A percentile compares a stretch with the other conserved stretches of the same genome.
phyloP scores from a whole-genome alignment of 2,113 vertebrate genomes.

The Mobula birostris region DNA sequence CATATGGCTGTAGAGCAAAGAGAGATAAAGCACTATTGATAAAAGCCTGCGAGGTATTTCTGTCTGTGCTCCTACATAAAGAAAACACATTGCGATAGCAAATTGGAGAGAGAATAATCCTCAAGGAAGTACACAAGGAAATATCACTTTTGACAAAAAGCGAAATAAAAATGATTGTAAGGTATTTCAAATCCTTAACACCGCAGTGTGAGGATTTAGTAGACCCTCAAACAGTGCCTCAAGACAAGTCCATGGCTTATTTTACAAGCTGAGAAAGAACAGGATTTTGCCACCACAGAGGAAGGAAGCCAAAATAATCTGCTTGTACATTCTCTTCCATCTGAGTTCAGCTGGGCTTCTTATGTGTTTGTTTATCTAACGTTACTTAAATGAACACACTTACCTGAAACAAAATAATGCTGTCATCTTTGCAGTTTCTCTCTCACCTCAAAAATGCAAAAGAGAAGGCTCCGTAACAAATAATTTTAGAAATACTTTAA shows the following conservation, averaged over 20 bases:
- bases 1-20: background rate
- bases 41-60: background rate
- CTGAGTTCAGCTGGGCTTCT: background rate
- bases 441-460: background rate
- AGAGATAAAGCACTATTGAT: background rate
- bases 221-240: background rate
- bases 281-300: background rate
- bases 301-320: background rate
- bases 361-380: background rate
- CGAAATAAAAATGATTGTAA: background rate
- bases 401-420: background rate
- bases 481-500: background rate
- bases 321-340: background rate
- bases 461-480: background rate
- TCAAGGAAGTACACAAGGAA: background rate
- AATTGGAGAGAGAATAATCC: background rate
- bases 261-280: conserved; percentile 26
- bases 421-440: background rate
- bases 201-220: background rate
- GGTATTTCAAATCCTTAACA: background rate
- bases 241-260: background rate
- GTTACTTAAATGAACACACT: background rate
- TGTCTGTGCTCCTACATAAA: background rate
- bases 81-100: background rate
- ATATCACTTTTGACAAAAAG: background rate